phyloP scores from a whole-genome alignment of 1,140 invertebrate genomes.

The Neodiprion virginianus region DNA sequence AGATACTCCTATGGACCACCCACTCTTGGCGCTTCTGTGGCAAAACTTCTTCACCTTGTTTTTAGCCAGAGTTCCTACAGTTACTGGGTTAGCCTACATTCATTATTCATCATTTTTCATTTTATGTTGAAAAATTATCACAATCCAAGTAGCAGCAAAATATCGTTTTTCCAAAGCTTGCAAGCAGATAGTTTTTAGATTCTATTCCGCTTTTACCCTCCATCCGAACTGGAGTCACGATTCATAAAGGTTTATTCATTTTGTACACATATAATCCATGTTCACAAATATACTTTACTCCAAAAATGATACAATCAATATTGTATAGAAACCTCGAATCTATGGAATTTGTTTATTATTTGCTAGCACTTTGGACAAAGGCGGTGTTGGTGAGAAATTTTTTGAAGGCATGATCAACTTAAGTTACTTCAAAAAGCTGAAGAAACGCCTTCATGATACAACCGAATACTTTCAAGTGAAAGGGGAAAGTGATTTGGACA shows the following conservation, averaged over 20 bases:
- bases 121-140: slow-evolving; percentile 16
- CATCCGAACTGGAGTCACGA: no score
- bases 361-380: slow-evolving; percentile 56
- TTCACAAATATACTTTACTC: background rate
- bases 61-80: slow-evolving; percentile 67
- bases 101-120: background rate
- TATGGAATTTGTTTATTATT: slow-evolving; percentile 11
- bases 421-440: slow-evolving; percentile 75
- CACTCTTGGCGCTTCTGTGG: slow-evolving; percentile 76
- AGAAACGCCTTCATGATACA: slow-evolving; percentile 72
- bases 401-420: slow-evolving; percentile 77
- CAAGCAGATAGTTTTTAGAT: no score
- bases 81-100: slow-evolving; percentile 54
- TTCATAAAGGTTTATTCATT: no score
- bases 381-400: slow-evolving; percentile 78
- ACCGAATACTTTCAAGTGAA: slow-evolving; percentile 67
- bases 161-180: background rate
- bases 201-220: no score
- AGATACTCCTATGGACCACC: slow-evolving; percentile 75
- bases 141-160: background rate
- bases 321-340: background rate
- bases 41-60: slow-evolving; percentile 83
- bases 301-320: background rate
- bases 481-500: slow-evolving; percentile 49
- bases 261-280: no score